These are phyloP conservation scores for Rhopilema esculentum DNA, from an alignment of 30 jellyfish, hydroid and myxozoan species.

Conservation along the genomic window DNA sequence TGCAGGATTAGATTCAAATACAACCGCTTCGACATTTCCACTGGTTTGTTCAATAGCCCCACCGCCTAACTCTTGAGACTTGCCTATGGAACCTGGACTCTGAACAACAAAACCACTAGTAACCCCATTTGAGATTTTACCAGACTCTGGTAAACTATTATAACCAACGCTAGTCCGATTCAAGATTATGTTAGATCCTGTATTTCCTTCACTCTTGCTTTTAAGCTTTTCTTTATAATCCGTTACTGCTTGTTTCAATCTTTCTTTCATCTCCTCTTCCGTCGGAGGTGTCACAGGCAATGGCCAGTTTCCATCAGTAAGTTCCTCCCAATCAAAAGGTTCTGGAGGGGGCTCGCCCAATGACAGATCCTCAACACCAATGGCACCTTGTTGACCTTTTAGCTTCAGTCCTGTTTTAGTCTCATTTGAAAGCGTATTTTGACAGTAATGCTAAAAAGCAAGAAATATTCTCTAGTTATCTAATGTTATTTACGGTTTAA, in stretches of 20 bases:
- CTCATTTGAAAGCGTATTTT: conserved; percentile 32
- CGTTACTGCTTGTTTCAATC: conserved; percentile 6
- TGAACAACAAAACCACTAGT: not conserved
- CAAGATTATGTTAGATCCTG: conserved; percentile 5
- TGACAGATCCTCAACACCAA: conserved; percentile 39
- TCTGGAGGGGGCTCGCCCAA: conserved; percentile 30
- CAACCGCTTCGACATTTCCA: not conserved
- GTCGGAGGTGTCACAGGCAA: conserved; percentile 66
- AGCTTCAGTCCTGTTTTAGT: conserved; percentile 2
- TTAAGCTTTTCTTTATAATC: conserved; percentile 14
- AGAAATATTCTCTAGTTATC: too few species aligned
- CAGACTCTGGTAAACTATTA: not conserved
- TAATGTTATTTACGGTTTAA: too few species aligned
- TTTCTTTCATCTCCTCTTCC: conserved; percentile 36
- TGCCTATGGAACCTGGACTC: not conserved
- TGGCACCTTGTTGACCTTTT: conserved; percentile 14
- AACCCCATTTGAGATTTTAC: not conserved
- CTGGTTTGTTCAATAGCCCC: not conserved
- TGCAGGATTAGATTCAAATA: not conserved
- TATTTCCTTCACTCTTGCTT: not conserved
- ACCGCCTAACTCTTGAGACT: not conserved
- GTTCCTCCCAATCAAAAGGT: conserved; percentile 59
- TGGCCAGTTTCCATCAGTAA: conserved; percentile 58
- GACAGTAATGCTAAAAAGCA: conserved; percentile 23
- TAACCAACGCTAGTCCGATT: not conserved